Evolutionary conservation across 2,888 invertebrate genomes (phyloP).

Genomic region (Petrolisthes cinctipes): DNA sequence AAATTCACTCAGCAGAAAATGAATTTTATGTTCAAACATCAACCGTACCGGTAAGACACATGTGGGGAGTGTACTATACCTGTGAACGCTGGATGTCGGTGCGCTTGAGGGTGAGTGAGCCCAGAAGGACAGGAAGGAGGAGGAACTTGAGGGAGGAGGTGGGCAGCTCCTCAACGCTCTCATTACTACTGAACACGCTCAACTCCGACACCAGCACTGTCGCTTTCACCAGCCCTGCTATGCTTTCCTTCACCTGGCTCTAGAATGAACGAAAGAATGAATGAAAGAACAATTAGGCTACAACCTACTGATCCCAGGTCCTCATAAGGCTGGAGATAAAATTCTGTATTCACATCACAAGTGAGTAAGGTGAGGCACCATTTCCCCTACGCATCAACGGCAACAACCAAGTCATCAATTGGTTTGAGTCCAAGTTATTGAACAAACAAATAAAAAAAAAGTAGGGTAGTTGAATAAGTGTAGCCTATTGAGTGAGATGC

Average conservation of each 20-base stretch:
- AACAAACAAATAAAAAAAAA: too few relatives aligned
- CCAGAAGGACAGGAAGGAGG: slow-evolving; percentile 61
- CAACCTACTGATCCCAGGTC: too few relatives aligned
- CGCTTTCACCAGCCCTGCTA: slow-evolving; percentile 40
- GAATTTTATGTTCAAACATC: too few relatives aligned
- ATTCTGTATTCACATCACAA: too few relatives aligned
- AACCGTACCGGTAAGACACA: too few relatives aligned
- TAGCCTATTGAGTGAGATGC: too few relatives aligned
- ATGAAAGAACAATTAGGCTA: neutral
- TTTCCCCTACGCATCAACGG: too few relatives aligned
- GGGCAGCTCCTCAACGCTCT: slow-evolving; percentile 57
- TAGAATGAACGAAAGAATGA: slow-evolving; percentile 8
- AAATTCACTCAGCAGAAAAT: neutral
- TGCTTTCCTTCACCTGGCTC: slow-evolving; percentile 32
- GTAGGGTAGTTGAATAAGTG: too few relatives aligned
- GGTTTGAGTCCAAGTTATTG: too few relatives aligned
- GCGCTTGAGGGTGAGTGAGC: slow-evolving; percentile 47
- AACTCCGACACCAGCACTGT: slow-evolving; percentile 61
- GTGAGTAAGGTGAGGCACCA: too few relatives aligned
- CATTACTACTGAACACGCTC: slow-evolving; percentile 62
- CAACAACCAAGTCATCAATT: too few relatives aligned
- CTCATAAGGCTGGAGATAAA: too few relatives aligned
- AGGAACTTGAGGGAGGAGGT: slow-evolving; percentile 60
- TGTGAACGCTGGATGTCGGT: slow-evolving; percentile 36
- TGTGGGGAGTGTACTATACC: neutral